Conservation (phyloP, 2,888 invertebrate genomes). For the Oligia latruncula region DNA sequence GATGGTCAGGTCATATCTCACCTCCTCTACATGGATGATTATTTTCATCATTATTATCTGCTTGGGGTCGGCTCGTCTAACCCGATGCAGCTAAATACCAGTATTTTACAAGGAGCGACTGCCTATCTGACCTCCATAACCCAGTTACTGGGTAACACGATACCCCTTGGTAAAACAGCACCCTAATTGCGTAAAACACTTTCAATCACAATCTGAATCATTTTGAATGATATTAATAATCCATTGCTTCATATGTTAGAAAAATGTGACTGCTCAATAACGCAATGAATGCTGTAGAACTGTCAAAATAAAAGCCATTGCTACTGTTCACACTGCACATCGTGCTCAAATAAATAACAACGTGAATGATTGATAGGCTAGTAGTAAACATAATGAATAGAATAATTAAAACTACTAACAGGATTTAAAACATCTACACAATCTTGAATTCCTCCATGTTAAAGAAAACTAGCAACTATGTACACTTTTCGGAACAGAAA, state of each 20-base stretch:
- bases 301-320: not conserved
- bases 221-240: no score
- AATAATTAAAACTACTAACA: not conserved
- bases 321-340: not conserved
- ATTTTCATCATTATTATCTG: no score
- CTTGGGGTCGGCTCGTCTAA: not conserved
- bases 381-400: not conserved
- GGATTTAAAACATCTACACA: not conserved
- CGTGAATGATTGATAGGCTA: not conserved
- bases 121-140: not conserved
- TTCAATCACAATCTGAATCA: no score
- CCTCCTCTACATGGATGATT: no score
- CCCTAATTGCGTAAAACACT: no score
- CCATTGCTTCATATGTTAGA: no score
- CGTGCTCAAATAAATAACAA: not conserved
- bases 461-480: not conserved
- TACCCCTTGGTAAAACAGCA: not conserved
- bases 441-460: no score
- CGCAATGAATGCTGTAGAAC: no score
- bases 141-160: not conserved
- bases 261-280: no score
- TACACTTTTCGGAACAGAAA: not conserved
- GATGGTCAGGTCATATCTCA: no score
- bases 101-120: not conserved
- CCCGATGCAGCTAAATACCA: not conserved